Conservation (phyloP, 2,797 vertebrate species). For the Pangasius larnaudii region DNA sequence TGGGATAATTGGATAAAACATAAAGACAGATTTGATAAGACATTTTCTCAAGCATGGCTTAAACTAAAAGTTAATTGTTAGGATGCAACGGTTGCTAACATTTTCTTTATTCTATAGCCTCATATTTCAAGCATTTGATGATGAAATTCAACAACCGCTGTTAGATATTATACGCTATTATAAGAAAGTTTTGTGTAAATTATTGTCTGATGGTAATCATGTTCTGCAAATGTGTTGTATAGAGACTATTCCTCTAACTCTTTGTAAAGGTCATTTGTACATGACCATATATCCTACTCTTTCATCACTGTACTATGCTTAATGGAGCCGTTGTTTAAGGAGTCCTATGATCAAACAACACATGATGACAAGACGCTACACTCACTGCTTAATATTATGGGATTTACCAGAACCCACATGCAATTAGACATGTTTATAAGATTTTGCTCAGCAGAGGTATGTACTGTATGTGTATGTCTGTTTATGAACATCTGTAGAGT, state of each 20-base stretch:
- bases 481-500: slow-evolving; percentile 4
- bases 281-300: not conserved
- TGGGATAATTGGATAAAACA: not conserved
- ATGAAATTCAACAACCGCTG: not conserved
- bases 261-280: not conserved
- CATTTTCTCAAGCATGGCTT: not conserved
- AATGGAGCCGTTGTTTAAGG: not conserved
- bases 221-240: not conserved
- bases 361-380: not conserved
- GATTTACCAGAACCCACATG: not conserved
- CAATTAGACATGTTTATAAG: slow-evolving; percentile 27
- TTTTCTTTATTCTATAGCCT: not conserved
- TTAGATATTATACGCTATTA: not conserved
- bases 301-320: slow-evolving; percentile 6
- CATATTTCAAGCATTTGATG: not conserved
- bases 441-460: slow-evolving; percentile 12
- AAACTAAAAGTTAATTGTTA: no score
- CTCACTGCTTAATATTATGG: slow-evolving; percentile 13
- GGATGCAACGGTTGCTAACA: not conserved
- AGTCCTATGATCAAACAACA: slow-evolving; percentile 22
- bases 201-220: not conserved
- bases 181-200: not conserved
- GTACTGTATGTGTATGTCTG: slow-evolving; percentile 9
- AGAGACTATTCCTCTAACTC: not conserved
- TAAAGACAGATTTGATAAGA: not conserved